Evolutionary conservation across 2,797 vertebrate genomes (phyloP), one percentile per base, ranked within the genome.

Genomic region (Gymnothorax reevesii): DNA sequence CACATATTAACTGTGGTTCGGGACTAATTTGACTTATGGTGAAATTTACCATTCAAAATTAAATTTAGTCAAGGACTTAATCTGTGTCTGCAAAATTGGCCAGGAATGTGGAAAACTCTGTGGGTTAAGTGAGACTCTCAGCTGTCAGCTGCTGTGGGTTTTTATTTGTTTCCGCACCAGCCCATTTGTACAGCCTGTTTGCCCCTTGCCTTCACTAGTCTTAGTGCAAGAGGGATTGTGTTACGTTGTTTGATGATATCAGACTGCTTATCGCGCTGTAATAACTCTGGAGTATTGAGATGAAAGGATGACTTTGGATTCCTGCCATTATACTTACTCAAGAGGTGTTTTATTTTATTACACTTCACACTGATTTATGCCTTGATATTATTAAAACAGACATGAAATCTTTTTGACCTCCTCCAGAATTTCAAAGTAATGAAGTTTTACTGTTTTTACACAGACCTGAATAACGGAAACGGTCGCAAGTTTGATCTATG

Each of bases 231-330:
- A 33, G 69, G 49, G 64, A 69, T 69, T 69, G 22, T 7, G 64
- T 69, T 69, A 69, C 64, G 25, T 6, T 69, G 73, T 49, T 49
- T 77, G 73, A 33, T 77, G 73, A 77, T 77, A 20, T 77, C 73
- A 77, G 12, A 77, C 73, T 49, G 20, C 73, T 77, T 77, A 42
- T 49, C 73, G 7, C 20, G 33, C 33, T 49, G 42, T 49, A 17
- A 77, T 77, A 42, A 77, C 73, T 77, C 73, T 15, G 42, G 73
- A 42, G 27, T 77, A 20, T 77, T 1, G 25, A 15, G 69, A 25
- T 73, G 8, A 73, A 73, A 42, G 69, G 69, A 73, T 73, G 69
- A 77, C 73, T 77, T 75, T 77, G 73, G 73, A 77, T 42, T 52
- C 42, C 73, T 17, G 73, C 73, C 73, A 77, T 77, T 15, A 10